Percentiles rank a stretch among this genome's conserved stretches.
Conservation (phyloP, 2,113 vertebrate genomes). For the Antigone vipio region DNA sequence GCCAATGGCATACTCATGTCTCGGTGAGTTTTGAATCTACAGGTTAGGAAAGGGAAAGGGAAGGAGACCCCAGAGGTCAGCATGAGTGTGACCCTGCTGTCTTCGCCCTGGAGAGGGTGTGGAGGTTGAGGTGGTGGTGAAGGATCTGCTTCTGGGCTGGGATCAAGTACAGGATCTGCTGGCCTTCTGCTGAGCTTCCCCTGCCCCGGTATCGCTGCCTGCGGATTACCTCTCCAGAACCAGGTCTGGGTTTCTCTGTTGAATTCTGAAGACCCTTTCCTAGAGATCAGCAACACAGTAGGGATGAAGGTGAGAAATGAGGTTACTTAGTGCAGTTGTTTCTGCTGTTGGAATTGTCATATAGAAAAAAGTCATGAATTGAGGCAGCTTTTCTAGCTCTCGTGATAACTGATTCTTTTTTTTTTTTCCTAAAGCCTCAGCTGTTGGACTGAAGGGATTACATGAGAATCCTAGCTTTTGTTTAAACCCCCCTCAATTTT, state of each 20-base stretch:
- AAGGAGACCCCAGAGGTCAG: not conserved
- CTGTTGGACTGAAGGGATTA: not conserved
- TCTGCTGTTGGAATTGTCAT: not conserved
- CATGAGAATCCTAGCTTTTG: not conserved
- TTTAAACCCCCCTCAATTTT: not conserved
- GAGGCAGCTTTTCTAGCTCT: not conserved
- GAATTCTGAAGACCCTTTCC: not conserved
- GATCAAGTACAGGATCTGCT: not conserved
- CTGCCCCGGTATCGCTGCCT: not conserved
- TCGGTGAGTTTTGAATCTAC: not conserved
- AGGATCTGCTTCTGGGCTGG: not conserved
- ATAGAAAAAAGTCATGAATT: not conserved
- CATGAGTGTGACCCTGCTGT: not conserved
- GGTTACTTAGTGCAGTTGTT: not conserved
- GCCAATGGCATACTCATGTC: not conserved
- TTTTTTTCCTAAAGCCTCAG: not conserved
- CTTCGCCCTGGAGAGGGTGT: not conserved
- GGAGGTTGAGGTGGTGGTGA: not conserved
- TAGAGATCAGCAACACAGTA: not conserved
- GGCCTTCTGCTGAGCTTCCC: not conserved
- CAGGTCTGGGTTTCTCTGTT: not conserved
- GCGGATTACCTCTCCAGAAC: not conserved
- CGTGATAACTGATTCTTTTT: not conserved
- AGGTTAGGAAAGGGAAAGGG: not conserved
- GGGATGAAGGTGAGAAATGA: not conserved